Percentiles rank a stretch among this genome's conserved stretches.
These are phyloP conservation scores for Aelia acuminata DNA, from an alignment of 2,888 invertebrate genomes.

Conservation along the genomic window DNA sequence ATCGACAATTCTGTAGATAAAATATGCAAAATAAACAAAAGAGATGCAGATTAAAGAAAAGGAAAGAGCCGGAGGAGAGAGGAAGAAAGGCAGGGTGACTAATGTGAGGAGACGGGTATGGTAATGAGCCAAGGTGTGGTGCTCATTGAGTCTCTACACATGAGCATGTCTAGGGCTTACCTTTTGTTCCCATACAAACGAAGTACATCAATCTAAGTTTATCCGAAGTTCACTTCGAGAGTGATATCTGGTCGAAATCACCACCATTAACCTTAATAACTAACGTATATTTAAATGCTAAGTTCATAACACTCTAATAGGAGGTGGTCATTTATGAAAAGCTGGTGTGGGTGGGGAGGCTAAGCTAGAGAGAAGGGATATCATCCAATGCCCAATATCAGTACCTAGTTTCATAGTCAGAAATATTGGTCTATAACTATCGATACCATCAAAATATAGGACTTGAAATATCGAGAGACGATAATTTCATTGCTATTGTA, in stretches of 20 bases:
- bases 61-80: neutral
- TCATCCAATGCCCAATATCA: too few species aligned
- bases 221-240: neutral
- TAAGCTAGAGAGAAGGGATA: too few species aligned
- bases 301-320: neutral
- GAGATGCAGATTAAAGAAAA: neutral
- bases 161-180: neutral
- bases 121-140: constrained; percentile 29
- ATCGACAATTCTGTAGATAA: too few species aligned
- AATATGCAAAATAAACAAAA: too few species aligned
- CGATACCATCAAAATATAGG: too few species aligned
- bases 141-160: neutral
- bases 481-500: too few species aligned
- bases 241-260: neutral
- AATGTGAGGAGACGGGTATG: constrained; percentile 23
- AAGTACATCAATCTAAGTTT: neutral
- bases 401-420: too few species aligned
- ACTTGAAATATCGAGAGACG: too few species aligned
- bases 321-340: too few species aligned
- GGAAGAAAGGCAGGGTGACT: neutral
- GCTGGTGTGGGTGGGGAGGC: too few species aligned
- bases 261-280: neutral
- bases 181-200: constrained; percentile 44
- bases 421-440: too few species aligned
- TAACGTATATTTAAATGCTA: neutral